Percentiles rank a stretch among this genome's conserved stretches.
Conservation (phyloP, 2,113 vertebrate genomes). For the Bolborhynchus lineola region DNA sequence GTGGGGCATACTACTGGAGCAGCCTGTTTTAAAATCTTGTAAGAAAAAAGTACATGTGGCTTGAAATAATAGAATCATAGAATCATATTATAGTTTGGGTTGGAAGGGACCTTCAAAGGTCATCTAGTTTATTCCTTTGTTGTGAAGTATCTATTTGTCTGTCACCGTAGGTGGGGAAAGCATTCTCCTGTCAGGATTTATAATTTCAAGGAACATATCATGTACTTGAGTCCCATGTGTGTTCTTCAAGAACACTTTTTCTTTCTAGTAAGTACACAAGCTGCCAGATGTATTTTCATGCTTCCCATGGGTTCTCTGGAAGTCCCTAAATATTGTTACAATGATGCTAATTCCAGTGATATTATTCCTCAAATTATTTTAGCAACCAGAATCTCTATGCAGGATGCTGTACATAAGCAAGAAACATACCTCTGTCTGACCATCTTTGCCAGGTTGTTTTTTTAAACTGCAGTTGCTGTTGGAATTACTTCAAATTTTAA, state of each 20-base stretch:
- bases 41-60: not conserved
- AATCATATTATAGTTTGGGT: not conserved
- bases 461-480: not conserved
- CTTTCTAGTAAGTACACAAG: not conserved
- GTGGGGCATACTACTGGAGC: not conserved
- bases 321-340: not conserved
- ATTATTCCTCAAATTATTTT: not conserved
- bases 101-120: not conserved
- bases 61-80: not conserved
- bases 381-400: not conserved
- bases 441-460: not conserved
- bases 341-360: not conserved
- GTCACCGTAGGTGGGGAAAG: not conserved
- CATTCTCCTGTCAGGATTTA: not conserved
- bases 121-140: not conserved
- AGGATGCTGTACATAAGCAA: not conserved
- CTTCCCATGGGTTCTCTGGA: not conserved
- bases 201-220: accelerated
- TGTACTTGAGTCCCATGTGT: not conserved
- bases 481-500: not conserved
- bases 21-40: not conserved
- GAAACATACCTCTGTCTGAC: not conserved
- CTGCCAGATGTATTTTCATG: not conserved
- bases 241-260: not conserved
- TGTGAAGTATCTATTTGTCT: not conserved